Conservation (phyloP, 2,888 invertebrate genomes). For the Allophyes oxyacanthae region DNA sequence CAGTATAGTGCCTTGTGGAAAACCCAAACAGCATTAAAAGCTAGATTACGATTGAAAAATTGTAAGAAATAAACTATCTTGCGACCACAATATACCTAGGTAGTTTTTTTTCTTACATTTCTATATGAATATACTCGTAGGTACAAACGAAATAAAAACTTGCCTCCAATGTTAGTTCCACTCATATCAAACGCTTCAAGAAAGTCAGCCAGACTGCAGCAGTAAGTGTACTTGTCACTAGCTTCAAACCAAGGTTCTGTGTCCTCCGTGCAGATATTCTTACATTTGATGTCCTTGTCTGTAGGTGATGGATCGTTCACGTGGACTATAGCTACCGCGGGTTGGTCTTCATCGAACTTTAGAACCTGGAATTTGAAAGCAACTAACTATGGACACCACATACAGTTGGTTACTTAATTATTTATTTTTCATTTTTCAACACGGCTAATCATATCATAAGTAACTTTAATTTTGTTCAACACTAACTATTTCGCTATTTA, state of each 20-base stretch:
- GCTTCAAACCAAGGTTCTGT: constrained; percentile 25
- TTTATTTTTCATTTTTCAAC: too few species aligned
- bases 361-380: constrained; percentile 36
- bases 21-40: too few species aligned
- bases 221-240: constrained; percentile 42
- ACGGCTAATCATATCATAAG: too few species aligned
- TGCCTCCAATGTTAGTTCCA: constrained; percentile 30
- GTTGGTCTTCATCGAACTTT: constrained; percentile 18
- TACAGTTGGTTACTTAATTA: too few species aligned
- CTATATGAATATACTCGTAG: too few species aligned
- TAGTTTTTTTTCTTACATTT: too few species aligned
- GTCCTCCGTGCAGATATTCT: constrained; percentile 13
- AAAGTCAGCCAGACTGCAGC: constrained; percentile 50
- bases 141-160: constrained; percentile 7
- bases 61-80: too few species aligned
- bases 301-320: constrained; percentile 48
- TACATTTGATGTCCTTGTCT: constrained; percentile 47
- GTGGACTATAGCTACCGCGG: constrained; percentile 47
- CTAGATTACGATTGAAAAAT: too few species aligned
- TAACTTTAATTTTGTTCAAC: too few species aligned
- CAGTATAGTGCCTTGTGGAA: too few species aligned
- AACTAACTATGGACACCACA: not conserved
- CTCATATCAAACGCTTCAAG: constrained; percentile 28
- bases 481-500: too few species aligned
- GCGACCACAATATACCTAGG: too few species aligned